These are phyloP conservation scores for Aptenodytes forsteri DNA, from an alignment of 2,113 vertebrate species.

Conservation along the genomic window DNA sequence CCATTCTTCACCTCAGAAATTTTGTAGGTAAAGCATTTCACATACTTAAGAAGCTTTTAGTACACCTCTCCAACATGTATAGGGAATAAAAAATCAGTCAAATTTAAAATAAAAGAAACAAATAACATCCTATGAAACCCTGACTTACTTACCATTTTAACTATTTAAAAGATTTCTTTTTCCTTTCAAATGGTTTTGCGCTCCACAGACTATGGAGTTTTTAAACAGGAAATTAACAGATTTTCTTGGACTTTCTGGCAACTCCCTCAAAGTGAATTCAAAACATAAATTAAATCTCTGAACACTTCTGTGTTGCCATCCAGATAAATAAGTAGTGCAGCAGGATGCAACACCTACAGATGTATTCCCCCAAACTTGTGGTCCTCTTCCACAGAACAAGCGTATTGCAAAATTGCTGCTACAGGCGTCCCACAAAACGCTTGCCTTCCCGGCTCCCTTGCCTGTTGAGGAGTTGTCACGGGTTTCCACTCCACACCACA, in stretches of 20 bases:
- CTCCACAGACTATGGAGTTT: not conserved
- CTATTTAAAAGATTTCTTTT: not conserved
- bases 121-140: not conserved
- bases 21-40: not conserved
- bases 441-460: not conserved
- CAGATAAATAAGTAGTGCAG: not conserved
- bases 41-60: not conserved
- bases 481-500: not conserved
- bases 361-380: not conserved
- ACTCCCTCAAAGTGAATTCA: not conserved
- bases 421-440: not conserved
- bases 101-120: not conserved
- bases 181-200: not conserved
- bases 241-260: not conserved
- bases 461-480: not conserved
- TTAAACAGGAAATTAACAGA: not conserved
- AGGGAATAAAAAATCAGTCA: not conserved
- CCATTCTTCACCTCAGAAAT: not conserved
- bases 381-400: not conserved
- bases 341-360: not conserved
- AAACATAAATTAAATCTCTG: not conserved
- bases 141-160: not conserved
- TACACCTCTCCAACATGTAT: not conserved
- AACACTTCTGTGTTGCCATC: not conserved
- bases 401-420: not conserved